Evolutionary conservation across 2,113 vertebrate genomes (phyloP).

Genomic region (Suncus etruscus): DNA sequence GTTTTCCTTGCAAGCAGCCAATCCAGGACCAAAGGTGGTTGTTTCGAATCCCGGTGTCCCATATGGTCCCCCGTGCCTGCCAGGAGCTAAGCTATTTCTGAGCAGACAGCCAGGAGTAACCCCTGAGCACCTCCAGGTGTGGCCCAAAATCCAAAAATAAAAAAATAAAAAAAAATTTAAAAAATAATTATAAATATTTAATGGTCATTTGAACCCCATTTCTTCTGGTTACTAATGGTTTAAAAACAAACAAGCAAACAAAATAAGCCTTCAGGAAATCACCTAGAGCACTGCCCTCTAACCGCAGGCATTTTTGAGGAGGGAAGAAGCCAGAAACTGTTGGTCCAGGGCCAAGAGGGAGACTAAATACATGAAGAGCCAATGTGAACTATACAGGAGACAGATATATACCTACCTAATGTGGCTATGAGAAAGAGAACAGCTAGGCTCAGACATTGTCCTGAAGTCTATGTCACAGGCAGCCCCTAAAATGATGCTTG

Average conservation of each 20-base stretch:
- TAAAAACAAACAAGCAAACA: too few relatives aligned
- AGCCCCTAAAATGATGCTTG: constrained; percentile 15
- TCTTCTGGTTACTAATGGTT: constrained; percentile 38
- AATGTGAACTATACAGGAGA: constrained; percentile 61
- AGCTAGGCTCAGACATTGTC: constrained; percentile 41
- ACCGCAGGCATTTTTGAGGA: constrained; percentile 56
- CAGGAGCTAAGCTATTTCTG: too few relatives aligned
- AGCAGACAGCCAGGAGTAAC: too few relatives aligned
- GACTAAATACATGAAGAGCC: constrained; percentile 80
- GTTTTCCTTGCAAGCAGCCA: too few relatives aligned
- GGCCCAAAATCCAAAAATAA: too few relatives aligned
- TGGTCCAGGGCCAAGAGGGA: constrained; percentile 63
- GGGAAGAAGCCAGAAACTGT: constrained; percentile 34
- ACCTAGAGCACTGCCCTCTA: constrained; percentile 63
- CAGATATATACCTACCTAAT: constrained; percentile 35
- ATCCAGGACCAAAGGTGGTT: too few relatives aligned
- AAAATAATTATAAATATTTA: constrained; percentile 47
- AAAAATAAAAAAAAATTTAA: too few relatives aligned
- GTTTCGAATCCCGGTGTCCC: too few relatives aligned
- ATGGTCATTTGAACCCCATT: constrained; percentile 27
- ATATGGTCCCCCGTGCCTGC: too few relatives aligned
- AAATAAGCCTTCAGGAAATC: constrained; percentile 65
- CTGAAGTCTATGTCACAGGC: constrained; percentile 42
- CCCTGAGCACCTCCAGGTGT: too few relatives aligned
- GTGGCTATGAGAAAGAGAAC: not conserved